Percentiles rank a stretch among this genome's conserved stretches.
Evolutionary conservation across 2,113 vertebrate genomes (phyloP).

Genomic region (Tonatia bakeri): DNA sequence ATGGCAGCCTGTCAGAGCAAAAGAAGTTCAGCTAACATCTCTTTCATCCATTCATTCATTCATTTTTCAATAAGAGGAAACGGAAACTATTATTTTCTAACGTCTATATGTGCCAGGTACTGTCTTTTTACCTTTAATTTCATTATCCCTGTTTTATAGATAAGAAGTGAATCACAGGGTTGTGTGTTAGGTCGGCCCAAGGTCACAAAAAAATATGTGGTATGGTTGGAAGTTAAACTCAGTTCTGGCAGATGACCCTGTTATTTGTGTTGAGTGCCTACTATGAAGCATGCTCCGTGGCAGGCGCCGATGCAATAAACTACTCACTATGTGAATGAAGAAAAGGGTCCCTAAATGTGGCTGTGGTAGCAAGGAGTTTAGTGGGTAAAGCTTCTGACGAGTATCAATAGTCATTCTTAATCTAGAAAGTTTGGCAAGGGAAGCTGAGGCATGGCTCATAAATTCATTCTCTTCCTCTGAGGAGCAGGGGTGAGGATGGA

Average conservation of each 20-base stretch:
- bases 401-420: not conserved
- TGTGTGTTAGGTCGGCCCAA: not conserved
- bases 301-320: not conserved
- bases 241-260: not conserved
- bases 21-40: not conserved
- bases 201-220: not conserved
- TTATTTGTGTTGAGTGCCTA: not conserved
- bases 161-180: not conserved
- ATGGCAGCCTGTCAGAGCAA: not conserved
- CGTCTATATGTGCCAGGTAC: not conserved
- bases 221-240: not conserved
- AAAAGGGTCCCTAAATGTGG: not conserved
- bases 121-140: not conserved
- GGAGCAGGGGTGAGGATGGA: not conserved
- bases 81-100: not conserved
- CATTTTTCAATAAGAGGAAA: not conserved
- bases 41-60: not conserved
- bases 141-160: not conserved
- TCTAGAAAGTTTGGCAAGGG: not conserved
- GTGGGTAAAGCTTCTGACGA: not conserved
- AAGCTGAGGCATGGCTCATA: not conserved
- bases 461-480: not conserved
- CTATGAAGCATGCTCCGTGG: not conserved
- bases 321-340: not conserved
- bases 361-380: not conserved